These are phyloP conservation scores for Murina feae DNA, from an alignment of 2,113 vertebrate species.

Conservation along the genomic window DNA sequence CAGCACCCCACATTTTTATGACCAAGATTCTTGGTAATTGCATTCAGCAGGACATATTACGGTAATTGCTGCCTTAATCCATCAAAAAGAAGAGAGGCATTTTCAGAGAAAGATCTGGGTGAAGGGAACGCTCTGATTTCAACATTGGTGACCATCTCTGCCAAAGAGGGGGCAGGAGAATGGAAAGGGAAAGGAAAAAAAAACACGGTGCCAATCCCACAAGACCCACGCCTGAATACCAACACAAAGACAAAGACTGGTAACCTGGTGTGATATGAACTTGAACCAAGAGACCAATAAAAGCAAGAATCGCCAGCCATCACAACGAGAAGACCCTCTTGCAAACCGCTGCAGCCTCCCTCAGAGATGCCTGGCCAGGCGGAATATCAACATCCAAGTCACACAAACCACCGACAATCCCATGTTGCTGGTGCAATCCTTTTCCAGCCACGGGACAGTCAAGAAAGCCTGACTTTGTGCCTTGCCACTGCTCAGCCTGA, in stretches of 20 bases:
- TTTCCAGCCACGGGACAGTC: not conserved
- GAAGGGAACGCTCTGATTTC: not conserved
- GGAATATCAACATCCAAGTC: fast-evolving
- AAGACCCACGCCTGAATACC: not conserved
- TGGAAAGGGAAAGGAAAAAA: not conserved
- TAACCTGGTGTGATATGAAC: not conserved
- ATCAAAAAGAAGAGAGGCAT: not conserved
- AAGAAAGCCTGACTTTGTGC: not conserved
- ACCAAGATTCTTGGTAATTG: not conserved
- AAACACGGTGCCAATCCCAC: not conserved
- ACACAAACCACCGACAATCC: not conserved
- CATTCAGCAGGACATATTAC: not conserved
- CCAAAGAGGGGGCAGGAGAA: not conserved
- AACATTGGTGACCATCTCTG: not conserved
- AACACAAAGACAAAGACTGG: not conserved
- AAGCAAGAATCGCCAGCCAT: not conserved
- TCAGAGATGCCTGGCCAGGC: not conserved
- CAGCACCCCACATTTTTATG: not conserved
- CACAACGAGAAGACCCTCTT: not conserved
- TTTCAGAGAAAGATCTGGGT: not conserved
- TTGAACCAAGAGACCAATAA: not conserved
- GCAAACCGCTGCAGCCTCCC: not conserved
- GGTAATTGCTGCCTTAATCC: not conserved
- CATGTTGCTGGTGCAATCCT: not conserved
- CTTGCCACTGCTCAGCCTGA: not conserved